phyloP scores from a whole-genome alignment of 2,113 vertebrate species.

The Macaca mulatta region DNA sequence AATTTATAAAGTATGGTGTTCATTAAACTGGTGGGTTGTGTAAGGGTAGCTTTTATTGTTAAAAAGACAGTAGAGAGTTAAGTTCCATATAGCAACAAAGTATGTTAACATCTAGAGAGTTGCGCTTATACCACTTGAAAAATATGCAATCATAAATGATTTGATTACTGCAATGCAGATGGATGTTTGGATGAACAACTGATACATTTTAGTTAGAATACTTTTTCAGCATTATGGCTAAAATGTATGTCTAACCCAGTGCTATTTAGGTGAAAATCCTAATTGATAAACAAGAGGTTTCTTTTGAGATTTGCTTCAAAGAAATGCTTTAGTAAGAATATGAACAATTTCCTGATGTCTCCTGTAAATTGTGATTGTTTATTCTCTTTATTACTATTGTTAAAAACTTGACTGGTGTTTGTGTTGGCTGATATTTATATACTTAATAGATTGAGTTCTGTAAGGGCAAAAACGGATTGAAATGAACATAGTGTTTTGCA shows the following conservation, averaged over 20 bases:
- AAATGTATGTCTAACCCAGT: background rate
- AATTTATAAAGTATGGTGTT: conserved; percentile 77
- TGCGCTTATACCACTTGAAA: background rate
- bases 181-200: background rate
- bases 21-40: conserved; percentile 48
- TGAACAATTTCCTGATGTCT: conserved; percentile 53
- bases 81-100: conserved; percentile 36
- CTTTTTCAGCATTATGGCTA: background rate
- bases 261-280: conserved; percentile 60
- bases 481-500: background rate
- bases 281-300: conserved; percentile 51
- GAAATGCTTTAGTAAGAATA: conserved; percentile 66
- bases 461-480: background rate
- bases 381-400: conserved; percentile 53
- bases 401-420: background rate
- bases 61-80: background rate
- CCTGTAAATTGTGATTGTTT: conserved; percentile 46
- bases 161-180: background rate
- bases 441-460: background rate
- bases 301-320: conserved; percentile 70
- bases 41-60: conserved; percentile 63
- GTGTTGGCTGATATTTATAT: background rate
- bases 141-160: background rate
- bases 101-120: background rate
- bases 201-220: background rate